Base-by-base conservation (phyloP, 2,797 vertebrate genomes). In the Lagocephalus sceleratus region DNA sequence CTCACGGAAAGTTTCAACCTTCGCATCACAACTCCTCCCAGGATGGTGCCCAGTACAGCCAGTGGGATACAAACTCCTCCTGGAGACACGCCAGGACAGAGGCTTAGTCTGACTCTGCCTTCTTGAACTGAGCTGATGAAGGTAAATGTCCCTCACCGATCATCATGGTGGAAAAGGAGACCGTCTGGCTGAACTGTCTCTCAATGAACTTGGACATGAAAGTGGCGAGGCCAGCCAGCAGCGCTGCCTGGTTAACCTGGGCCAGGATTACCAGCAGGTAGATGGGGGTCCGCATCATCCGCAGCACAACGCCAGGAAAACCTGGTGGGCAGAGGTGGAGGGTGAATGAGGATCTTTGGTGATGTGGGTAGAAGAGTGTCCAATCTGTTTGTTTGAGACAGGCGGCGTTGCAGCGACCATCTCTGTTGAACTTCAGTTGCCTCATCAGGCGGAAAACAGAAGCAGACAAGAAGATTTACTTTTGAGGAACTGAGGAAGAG, bases 171-270 rank as follows among this genome's bases (percentile, higher is more conserved):
- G 97, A 94, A 0, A 91, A 79, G 41, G 93, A 85, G 0, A 90
- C 87, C 0, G 93, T 92, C 79, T 91, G 67, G 17, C 68, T 89
- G 79, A 98, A 98, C 61, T 99, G 97, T 2, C 83, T 88, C 80
- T 99, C 95, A 14, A 98, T 90, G 79, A 95, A 94, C 84, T 99
- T 99, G 26, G 90, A 83, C 92, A 97, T 92, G 72, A 99, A 99
- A 0, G 94, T 97, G n/a, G 92, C 92, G 15, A 95, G 75, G 0
- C 96, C 96, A 0, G 94, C 90, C 0, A 91, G 87, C 89, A 94
- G 90, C 42, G 90, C 94, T 0, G 92, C 91, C 49, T 92, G 58
- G 74, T 91, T 94, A 35, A 96, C 93, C 83, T 96, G 94, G 0
- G 93, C 92, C 83, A 98, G 75, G 44, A 96, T 92, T 75, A 97